Evolutionary conservation across 2,113 vertebrate species (phyloP), one percentile per base, ranked within the genome.

Genomic region (Rhinolophus sinicus): DNA sequence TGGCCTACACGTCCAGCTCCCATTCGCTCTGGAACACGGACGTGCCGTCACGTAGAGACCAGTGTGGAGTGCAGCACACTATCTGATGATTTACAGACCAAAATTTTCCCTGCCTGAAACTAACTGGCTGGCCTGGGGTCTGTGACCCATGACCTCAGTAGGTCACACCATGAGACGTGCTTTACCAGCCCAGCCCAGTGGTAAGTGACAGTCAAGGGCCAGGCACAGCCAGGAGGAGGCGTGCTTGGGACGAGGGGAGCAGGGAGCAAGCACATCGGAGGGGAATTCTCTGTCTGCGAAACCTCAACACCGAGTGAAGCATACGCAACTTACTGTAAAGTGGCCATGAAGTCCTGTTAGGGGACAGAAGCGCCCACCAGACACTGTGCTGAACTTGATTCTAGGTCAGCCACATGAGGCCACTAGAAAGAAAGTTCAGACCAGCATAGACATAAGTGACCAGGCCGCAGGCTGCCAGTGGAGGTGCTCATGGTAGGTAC

Each of bases 1-100:
- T 47, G 0, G 1, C 38, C 56, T 15, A 11, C 16, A n/a, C 0
- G 0, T 28, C 67, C 12, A 6, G 26, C 77, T 24, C 24, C 40
- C 2, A 54, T 38, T 35, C 15, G 5, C 70, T 88, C 8, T 0
- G 4, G 65, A 69, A 5, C 9, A 6, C 30, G 0, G 5, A 1
- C 14, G 1, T 0, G 28, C 6, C 38, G 22, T 4, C 24, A 12
- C 1, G 0, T 0, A 18, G 52, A n/a, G 47, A 14, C 38, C 0
- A 12, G 40, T 47, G 6, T 62, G 35, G 35, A 56, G 44, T 35
- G 40, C 76, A 21, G 26, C 2, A 5, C 6, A 0, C 22, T 4
- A 47, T 15, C 38, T 5, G 12, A 67, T 8, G 21, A 69, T 30
- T 15, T 72, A 44, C 50, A 54, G 33, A 21, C 56, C 70, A 12